These are phyloP conservation scores for Hippocampus mohnikei DNA, from an alignment of 2,113 vertebrate species.

Conservation along the genomic window DNA sequence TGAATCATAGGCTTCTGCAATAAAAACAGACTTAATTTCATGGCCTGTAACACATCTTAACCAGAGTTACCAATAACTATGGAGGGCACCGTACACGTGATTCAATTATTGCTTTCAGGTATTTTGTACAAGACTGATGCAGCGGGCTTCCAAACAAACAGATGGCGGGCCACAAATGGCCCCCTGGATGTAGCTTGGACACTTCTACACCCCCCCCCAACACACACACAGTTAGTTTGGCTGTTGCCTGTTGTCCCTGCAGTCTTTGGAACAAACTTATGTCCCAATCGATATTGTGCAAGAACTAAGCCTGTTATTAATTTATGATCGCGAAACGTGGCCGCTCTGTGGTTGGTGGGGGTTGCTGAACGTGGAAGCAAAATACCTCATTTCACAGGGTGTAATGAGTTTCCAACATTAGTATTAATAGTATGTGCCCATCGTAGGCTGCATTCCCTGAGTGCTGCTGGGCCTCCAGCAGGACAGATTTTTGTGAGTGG, in stretches of 20 bases:
- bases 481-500: constrained; percentile 68
- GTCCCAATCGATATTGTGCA: constrained; percentile 64
- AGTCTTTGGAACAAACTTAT: constrained; percentile 46
- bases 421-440: constrained; percentile 66
- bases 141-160: background rate
- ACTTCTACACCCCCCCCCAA: no score
- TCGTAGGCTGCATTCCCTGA: constrained; percentile 54
- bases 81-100: no score
- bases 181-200: no score
- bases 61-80: no score
- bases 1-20: no score
- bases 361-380: constrained; percentile 43
- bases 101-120: no score
- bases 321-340: constrained; percentile 54
- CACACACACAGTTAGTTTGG: background rate
- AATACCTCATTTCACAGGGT: constrained; percentile 39
- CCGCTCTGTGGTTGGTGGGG: constrained; percentile 13
- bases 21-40: no score
- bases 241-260: constrained; percentile 11
- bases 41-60: no score
- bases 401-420: constrained; percentile 48
- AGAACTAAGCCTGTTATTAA: constrained; percentile 59
- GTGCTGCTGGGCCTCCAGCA: constrained; percentile 54
- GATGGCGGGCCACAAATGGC: background rate
- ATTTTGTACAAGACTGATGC: constrained; percentile 7